Evolutionary conservation across 2,888 invertebrate species (phyloP), one percentile per base, ranked within the genome.

Genomic region (Zygogramma bicolorata): DNA sequence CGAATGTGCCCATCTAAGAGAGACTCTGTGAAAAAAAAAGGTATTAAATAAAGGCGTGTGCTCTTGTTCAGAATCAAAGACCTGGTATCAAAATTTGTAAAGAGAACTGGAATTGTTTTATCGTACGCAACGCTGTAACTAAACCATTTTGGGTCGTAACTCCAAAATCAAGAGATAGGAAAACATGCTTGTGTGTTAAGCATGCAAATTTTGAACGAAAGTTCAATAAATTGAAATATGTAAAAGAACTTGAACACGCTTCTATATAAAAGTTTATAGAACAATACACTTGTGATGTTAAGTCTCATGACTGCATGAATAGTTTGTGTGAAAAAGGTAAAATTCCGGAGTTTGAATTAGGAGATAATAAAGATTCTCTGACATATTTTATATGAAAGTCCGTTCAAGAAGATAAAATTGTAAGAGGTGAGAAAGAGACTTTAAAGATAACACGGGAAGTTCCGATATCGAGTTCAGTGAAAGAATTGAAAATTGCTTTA

Each of bases 191-290:
- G 13, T 34, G 67, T 77, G 78, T 75, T 10, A 61, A 22, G 25
- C 68, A 74, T 34, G 72, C 67, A 72, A 62, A 71, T 63, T 71
- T 71, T 57, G 58, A 62, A 46, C 61, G 68, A 49, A 27, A 38
- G 22, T 18, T 61, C 20, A 68, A 25, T 15, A 68, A 68, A 49
- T n/a, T 61, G 18, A 46, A 68, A 13, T 29, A 27, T 27, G 13
- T n/a, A n/a, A n/a, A n/a, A n/a, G n/a, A n/a, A n/a, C n/a, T n/a
- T n/a, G n/a, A n/a, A n/a, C n/a, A n/a, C n/a, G n/a, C n/a, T n/a
- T n/a, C n/a, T n/a, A n/a, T n/a, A n/a, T n/a, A n/a, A n/a, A n/a
- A n/a, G n/a, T n/a, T n/a, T n/a, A n/a, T n/a, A n/a, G n/a, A n/a
- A n/a, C n/a, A n/a, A n/a, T n/a, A n/a, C n/a, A n/a, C n/a, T n/a